phyloP scores from a whole-genome alignment of 2,888 invertebrate genomes.

The Didymodactylos carnosus region DNA sequence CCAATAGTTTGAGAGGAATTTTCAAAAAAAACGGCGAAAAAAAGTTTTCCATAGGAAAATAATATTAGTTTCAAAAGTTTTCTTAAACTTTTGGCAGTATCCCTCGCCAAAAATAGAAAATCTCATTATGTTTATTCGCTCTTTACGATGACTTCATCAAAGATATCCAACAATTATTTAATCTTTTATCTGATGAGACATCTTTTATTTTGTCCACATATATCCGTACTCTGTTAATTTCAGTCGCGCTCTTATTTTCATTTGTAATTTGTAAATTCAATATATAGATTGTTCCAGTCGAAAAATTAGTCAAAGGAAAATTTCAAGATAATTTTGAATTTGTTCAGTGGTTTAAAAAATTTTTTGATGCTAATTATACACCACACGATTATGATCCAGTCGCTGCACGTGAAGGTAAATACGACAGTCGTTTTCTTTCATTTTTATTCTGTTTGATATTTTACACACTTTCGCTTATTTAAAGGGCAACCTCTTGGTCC shows the following conservation, averaged over 20 bases:
- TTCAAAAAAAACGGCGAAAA: too few relatives aligned
- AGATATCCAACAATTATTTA: not conserved
- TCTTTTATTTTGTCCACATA: too few relatives aligned
- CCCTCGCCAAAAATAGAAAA: too few relatives aligned
- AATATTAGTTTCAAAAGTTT: too few relatives aligned
- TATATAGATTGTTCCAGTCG: slow-evolving; percentile 88
- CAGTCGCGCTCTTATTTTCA: too few relatives aligned
- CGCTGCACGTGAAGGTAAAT: slow-evolving; percentile 50
- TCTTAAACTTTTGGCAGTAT: too few relatives aligned
- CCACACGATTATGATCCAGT: slow-evolving; percentile 83
- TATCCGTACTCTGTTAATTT: too few relatives aligned
- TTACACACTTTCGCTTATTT: not conserved
- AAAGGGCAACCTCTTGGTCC: not conserved
- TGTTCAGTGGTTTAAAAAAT: slow-evolving; percentile 99
- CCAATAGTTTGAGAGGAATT: too few relatives aligned
- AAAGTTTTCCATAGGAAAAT: too few relatives aligned
- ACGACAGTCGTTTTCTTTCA: too few relatives aligned
- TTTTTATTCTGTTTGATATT: not conserved
- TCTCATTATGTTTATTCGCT: too few relatives aligned
- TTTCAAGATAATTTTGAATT: slow-evolving; percentile 99
- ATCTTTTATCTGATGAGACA: not conserved
- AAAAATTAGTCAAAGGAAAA: slow-evolving; percentile 91
- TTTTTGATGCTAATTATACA: slow-evolving; percentile 99
- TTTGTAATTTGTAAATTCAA: slow-evolving; percentile 14
- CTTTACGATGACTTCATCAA: too few relatives aligned